Base-by-base conservation (phyloP, 2,113 vertebrate species). In the Syngnathus scovelli region DNA sequence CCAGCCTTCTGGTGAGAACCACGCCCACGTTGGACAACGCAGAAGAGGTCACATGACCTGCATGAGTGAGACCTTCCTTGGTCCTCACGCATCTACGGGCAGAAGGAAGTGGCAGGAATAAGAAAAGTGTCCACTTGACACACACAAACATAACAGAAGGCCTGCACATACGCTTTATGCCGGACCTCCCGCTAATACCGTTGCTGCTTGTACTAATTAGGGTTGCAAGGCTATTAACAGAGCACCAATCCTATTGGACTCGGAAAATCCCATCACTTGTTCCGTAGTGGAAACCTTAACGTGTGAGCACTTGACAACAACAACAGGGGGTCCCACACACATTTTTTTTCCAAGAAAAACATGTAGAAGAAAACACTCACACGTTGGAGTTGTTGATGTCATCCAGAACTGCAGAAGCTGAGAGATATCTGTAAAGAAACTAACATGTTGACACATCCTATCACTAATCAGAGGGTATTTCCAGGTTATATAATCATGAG, bases 41-140 rank as follows among this genome's bases (percentile, higher is more conserved):
- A 61, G 93, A 91, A 3, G 96, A 92, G 1, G 96, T 98, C 87
- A 93, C 92, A 82, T 95, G 94, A 27, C 96, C 93, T 0, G 95
- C 97, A 72, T 95, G 93, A 39, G 93, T 94, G 21, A 99, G 88
- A 12, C 93, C 91, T 75, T 98, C 95, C 80, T 95, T 94, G 75
- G 96, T 99, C 85, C 94, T 98, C 90, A 94, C 89, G 27, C 95
- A 98, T 39, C 97, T 99, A 59, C 43, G 72, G 43, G 36, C 3
- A 72, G 0, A 67, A 62, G 77, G 79, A 73, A 10, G 7, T 0
- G 58, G 1, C 3, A 21, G 5, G 38, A 13, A 23, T 60, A 8
- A 67, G 52, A 52, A 21, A n/a, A 39, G 33, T 60, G 16, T 3
- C 7, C 36, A 60, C 36, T 38, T 19, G 36, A 60, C 36, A 38